A percentile compares a stretch with the other conserved stretches of the same genome.
Evolutionary conservation across 2,797 vertebrate genomes (phyloP).

Genomic region (Prionace glauca): DNA sequence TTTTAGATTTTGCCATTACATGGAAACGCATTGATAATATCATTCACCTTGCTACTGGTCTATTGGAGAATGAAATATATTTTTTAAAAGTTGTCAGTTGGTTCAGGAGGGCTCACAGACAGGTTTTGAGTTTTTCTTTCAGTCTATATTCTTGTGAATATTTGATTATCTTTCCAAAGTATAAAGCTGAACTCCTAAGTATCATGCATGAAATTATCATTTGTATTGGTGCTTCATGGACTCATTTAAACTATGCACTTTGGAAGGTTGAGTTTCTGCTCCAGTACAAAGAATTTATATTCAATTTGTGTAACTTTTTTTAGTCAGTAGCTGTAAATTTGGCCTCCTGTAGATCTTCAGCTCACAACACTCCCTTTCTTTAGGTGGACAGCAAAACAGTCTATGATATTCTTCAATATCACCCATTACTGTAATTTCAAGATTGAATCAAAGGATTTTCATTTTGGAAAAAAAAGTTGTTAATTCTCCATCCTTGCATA

Average conservation of each 20-base stretch:
- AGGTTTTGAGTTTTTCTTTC: not conserved
- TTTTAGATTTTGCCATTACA: not conserved
- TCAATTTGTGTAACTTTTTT: not conserved
- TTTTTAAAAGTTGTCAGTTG: not conserved
- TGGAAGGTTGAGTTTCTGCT: not conserved
- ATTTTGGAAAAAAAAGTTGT: not conserved
- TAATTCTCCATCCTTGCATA: not conserved
- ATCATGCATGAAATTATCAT: not conserved
- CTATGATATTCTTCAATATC: not conserved
- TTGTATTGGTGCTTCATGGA: not conserved
- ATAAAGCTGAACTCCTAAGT: not conserved
- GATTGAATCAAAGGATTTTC: not conserved
- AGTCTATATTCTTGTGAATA: not conserved
- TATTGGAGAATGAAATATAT: not conserved
- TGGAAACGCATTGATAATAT: not conserved
- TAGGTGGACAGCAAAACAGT: not conserved
- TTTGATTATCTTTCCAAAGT: not conserved
- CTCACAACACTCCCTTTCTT: not conserved
- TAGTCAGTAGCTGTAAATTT: not conserved
- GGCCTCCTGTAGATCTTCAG: not conserved
- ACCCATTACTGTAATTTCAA: not conserved
- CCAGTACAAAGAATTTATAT: not conserved
- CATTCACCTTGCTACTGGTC: not conserved
- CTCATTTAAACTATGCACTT: not conserved
- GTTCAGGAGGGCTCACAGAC: not conserved